These are phyloP conservation scores for Nomada lathburiana DNA, from an alignment of 2,888 invertebrate species.

Conservation along the genomic window DNA sequence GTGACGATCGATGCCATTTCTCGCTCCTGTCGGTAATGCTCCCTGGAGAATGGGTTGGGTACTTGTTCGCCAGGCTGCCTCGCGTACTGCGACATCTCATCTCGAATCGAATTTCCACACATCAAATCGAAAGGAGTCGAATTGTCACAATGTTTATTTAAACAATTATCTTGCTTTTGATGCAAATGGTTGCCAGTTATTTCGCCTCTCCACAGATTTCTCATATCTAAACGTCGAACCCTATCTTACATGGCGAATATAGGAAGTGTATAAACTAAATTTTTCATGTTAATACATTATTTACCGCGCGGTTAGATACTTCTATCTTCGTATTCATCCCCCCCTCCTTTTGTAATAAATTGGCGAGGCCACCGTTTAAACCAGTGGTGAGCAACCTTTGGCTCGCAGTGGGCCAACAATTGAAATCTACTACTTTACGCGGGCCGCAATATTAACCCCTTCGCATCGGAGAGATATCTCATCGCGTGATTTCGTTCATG, in stretches of 20 bases:
- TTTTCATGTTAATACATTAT: background rate
- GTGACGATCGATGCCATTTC: conserved; percentile 87
- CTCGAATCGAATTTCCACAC: background rate
- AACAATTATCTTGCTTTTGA: conserved; percentile 37
- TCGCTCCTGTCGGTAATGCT: conserved; percentile 16
- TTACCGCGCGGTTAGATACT: background rate
- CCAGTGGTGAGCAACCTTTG: no score
- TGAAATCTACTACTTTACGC: no score
- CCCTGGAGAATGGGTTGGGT: background rate
- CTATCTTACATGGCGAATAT: conserved; percentile 12
- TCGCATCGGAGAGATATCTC: no score
- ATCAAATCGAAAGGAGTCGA: conserved; percentile 3
- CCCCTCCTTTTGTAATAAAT: background rate
- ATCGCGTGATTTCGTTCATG: no score
- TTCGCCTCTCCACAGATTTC: conserved; percentile 45
- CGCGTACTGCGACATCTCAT: conserved; percentile 9
- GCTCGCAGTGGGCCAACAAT: no score
- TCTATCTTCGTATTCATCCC: background rate
- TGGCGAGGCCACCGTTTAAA: no score
- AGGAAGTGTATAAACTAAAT: background rate
- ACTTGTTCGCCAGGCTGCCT: background rate
- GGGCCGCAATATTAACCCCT: no score
- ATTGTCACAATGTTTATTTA: conserved; percentile 6
- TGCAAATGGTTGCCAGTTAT: conserved; percentile 8
- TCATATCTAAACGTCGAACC: conserved; percentile 50